Base-by-base conservation (phyloP, 2,888 invertebrate species). In the Tortrix viridana region DNA sequence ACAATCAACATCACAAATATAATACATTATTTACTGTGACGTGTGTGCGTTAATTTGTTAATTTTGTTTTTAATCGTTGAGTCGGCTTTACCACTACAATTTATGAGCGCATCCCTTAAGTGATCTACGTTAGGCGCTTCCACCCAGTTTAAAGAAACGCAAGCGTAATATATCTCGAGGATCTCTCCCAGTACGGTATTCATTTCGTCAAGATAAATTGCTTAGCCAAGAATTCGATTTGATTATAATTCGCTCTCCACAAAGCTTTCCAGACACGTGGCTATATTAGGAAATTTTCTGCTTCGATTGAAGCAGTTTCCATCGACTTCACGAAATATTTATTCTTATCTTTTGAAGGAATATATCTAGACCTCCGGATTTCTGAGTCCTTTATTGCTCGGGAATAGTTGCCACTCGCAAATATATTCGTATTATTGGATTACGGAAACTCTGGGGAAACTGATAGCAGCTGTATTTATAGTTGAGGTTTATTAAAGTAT, bases 171-270 rank as follows among this genome's bases (percentile, higher is more conserved):
- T 43, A 52, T 52, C 32, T 50, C 14, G 23, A 41, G 26, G 26
- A 58, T 58, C 26, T 20, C 7, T 37, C 20, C 14, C 37, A 47
- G 18, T 18, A 26, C 41, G 49, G 55, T 55, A 55, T 61, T 61
- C 55, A 48, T 56, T 62, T 60, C 54, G 55, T 44, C 55, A 55
- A 60, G 44, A 54, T 49, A 60, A 65, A 65, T 65, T 65, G 50
- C 64, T 55, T 26, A 55, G 23, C 49, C 47, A 32, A 60, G 49
- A 60, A 65, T 58, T 65, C 49, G 55, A 60, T 65, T 65, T 46
- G 49, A 60, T 65, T 55, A 65, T 65, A 49, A 54, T 54, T 54
- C 49, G 53, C 26, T 50, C 49, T 55, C 23, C 38, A 62, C 61
- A 50, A 56, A 50, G 56, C 61, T 50, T 19, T 43, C 20, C 58